Base-by-base conservation (phyloP, 2,888 invertebrate genomes). In the Lepeophtheirus nordmannii region DNA sequence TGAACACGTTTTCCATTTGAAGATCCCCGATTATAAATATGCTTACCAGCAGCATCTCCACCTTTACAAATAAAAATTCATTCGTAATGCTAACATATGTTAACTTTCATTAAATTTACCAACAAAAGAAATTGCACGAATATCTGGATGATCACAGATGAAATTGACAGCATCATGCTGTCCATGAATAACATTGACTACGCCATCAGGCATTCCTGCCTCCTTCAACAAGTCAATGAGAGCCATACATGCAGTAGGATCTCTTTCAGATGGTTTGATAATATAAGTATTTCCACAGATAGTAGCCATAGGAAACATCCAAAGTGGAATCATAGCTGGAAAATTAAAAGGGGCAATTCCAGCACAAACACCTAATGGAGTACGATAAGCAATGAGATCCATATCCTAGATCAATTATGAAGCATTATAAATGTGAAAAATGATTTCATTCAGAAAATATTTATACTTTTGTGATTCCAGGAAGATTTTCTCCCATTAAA, bases 281-380 rank as follows among this genome's bases (percentile, higher is more conserved):
- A 98, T 80, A 76, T 88, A 87, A 0, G 97, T 90, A 77, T 98
- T 98, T 60, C 98, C 98, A 65, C 93, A 90, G 9, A 90, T 80
- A 38, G 80, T 70, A 1, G 82, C 79, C 71, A 81, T 64, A 20
- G 39, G 22, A 67, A 74, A 71, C 72, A 80, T 80, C 97, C 98
- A 98, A 7, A 98, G 80, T 0, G 98, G 98, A 71, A 98, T 94
- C 98, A 98, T 98, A 39, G 97, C 97, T 0, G 98, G 98, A 77
- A 97, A 98, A 77, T 97, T 97, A 77, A 97, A 97, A 0, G 96
- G 96, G n/a, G 92, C 88, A 72, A 97, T 92, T 62, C 96, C 94
- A 73, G 86, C 91, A 22, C 87, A 87, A 1, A 94, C 89, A 57
- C 98, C 98, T 1, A 98, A 78, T 0, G 98, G 98, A 60, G 89